Evolutionary conservation across 2,113 vertebrate genomes (phyloP).

Genomic region (Delphinapterus leucas): DNA sequence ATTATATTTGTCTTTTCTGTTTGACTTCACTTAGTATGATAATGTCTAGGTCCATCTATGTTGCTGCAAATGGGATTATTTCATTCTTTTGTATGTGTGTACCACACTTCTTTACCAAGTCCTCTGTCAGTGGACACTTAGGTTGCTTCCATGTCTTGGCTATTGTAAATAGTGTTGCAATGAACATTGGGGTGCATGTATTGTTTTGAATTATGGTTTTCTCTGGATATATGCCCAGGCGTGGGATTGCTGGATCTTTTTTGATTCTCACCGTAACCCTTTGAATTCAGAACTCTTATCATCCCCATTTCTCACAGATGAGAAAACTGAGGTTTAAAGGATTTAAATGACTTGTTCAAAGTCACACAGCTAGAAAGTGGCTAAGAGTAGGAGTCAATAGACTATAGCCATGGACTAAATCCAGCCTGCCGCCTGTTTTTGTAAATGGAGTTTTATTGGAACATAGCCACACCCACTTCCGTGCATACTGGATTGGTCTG

Average conservation of each 20-base stretch:
- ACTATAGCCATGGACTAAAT: neutral
- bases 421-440: neutral
- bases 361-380: neutral
- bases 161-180: neutral
- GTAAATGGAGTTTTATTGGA: neutral
- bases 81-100: neutral
- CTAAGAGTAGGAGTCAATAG: neutral
- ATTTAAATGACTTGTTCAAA: neutral
- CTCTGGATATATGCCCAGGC: neutral
- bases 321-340: neutral
- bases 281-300: neutral
- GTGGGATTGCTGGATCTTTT: neutral
- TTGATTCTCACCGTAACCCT: neutral
- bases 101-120: neutral
- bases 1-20: neutral
- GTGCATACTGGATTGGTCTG: neutral
- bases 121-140: neutral
- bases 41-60: neutral
- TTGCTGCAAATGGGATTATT: neutral
- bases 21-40: neutral
- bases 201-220: neutral
- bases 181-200: neutral
- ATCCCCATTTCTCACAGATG: neutral
- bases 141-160: neutral
- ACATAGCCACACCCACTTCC: neutral